Evolutionary conservation across 2,888 invertebrate species (phyloP).

Genomic region (Trichacis sp.): DNA sequence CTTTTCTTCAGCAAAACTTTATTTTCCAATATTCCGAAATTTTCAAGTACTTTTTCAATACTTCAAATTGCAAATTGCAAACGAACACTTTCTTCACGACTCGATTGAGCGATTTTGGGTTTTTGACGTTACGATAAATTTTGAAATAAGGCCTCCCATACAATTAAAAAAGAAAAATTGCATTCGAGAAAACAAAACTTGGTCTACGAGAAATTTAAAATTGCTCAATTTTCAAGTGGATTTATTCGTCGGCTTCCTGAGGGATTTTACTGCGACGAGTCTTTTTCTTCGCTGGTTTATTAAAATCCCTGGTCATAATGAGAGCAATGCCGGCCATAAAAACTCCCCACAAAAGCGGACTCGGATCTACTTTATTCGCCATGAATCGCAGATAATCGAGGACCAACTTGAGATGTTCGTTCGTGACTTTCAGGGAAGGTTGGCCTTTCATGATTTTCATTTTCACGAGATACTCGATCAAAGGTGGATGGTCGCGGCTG

Average conservation of each 20-base stretch:
- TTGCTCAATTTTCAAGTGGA: too few relatives aligned
- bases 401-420: conserved; percentile 67
- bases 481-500: conserved; percentile 72
- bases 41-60: too few relatives aligned
- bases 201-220: too few relatives aligned
- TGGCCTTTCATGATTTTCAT: conserved; percentile 70
- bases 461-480: conserved; percentile 73
- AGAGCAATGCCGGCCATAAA: conserved; percentile 73
- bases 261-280: not conserved
- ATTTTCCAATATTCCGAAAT: too few relatives aligned
- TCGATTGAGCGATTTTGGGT: too few relatives aligned
- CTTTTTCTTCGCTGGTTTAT: conserved; percentile 15
- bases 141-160: not conserved
- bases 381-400: conserved; percentile 70
- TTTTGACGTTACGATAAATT: not conserved
- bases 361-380: conserved; percentile 70
- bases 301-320: conserved; percentile 65
- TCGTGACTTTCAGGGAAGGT: conserved; percentile 59
- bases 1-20: too few relatives aligned
- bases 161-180: not conserved
- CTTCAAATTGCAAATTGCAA: too few relatives aligned
- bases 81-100: too few relatives aligned
- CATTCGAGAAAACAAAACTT: not conserved
- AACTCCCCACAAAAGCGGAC: conserved; percentile 72
- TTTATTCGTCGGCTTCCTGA: too few relatives aligned